Evolutionary conservation across 2,113 vertebrate species (phyloP), one percentile per base, ranked within the genome.

Genomic region (Phodopus roborovskii): DNA sequence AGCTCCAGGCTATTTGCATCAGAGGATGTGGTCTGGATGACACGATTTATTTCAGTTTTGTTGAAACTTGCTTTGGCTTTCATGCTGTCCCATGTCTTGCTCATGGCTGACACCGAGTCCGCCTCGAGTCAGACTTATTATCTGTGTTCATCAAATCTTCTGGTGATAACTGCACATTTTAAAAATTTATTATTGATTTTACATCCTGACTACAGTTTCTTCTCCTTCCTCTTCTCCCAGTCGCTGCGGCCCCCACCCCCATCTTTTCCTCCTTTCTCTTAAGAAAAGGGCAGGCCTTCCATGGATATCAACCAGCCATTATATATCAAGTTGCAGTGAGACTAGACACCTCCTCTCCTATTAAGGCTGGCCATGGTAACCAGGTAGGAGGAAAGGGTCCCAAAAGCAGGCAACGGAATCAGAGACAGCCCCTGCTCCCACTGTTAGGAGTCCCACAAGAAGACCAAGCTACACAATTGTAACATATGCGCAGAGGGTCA

Each of bases 81-180:
- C 48, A 24, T 17, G 11, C 10, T 1, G 42, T 6, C 9, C 50
- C 26, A 20, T 0, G 39, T 70, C 3, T 9, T 28, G n/a, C 48
- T 7, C 4, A 0, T 1, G 58, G 17, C 36, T 36, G 16, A 77
- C 0, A 1, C 8, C 0, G 0, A 60, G n/a, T 7, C 7, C 15
- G 5, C 5, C 3, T 0, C 0, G 0, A 10, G 6, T 15, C 19
- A 26, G 36, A 7, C 20, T 30, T 56, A 11, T 26, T 42, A 22
- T 33, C 22, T 39, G n/a, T 16, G 42, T 42, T 60, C 33, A 26
- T 42, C 39, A 48, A 20, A 74, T 88, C 62, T 66, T 53, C 82
- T 45, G 6, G 12, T 8, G 33, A 42, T 62, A 33, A 45, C n/a
- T 39, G 19, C 7, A n/a, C 19, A 39, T 71, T 70, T 70, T 71